These are phyloP conservation scores for Drosophila ironensis DNA, from an alignment of 1,140 invertebrate genomes.

Conservation along the genomic window DNA sequence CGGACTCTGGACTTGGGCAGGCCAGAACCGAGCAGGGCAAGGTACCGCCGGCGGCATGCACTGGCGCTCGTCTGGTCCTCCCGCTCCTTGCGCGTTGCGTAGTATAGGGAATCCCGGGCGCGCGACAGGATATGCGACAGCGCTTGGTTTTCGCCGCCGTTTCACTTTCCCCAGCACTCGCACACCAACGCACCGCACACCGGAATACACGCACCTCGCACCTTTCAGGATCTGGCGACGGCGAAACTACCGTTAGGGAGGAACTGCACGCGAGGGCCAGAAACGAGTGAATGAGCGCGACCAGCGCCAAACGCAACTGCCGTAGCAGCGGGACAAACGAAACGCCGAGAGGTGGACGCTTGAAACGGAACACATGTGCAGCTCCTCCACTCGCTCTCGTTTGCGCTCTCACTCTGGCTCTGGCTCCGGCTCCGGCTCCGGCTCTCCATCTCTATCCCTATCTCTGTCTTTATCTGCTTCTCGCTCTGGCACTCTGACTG, in stretches of 20 bases:
- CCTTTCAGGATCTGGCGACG: constrained; percentile 46
- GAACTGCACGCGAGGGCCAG: constrained; percentile 68
- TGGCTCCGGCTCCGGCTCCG: constrained; percentile 3
- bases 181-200: constrained; percentile 4
- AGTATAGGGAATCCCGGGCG: constrained; percentile 46
- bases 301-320: constrained; percentile 36
- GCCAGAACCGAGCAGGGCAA: too few species aligned
- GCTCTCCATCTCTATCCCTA: too few species aligned
- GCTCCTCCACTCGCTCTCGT: not conserved
- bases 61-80: constrained; percentile 46
- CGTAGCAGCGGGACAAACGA: too few species aligned
- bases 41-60: constrained; percentile 56
- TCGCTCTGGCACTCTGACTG: too few species aligned
- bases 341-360: constrained; percentile 36
- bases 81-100: constrained; percentile 32
- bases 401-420: not conserved
- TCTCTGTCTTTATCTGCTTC: too few species aligned
- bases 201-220: constrained; percentile 47
- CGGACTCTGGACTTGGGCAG: too few species aligned
- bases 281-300: constrained; percentile 60
- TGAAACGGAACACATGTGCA: constrained; percentile 51
- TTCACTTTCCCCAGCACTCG: constrained; percentile 4
- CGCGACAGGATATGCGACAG: constrained; percentile 8
- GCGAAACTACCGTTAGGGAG: constrained; percentile 66
- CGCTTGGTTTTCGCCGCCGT: constrained; percentile 30